A percentile compares a stretch with the other conserved stretches of the same genome.
These are phyloP conservation scores for Ferdinandea cuprea DNA, from an alignment of 2,888 invertebrate genomes.

Conservation along the genomic window DNA sequence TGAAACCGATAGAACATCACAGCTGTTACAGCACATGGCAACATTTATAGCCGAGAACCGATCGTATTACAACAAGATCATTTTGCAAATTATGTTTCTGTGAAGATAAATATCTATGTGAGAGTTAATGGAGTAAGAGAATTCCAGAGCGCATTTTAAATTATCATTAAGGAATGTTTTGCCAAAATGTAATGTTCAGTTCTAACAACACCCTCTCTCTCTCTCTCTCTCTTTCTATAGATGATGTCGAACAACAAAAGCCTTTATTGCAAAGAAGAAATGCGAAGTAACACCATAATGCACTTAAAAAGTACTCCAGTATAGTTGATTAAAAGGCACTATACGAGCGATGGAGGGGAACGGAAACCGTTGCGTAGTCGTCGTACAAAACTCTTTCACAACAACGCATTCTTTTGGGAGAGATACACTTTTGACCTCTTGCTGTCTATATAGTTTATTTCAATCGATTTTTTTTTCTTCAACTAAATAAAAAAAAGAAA, in stretches of 20 bases:
- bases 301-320: slow-evolving; percentile 59
- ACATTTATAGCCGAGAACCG: neutral
- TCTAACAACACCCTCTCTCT: neutral
- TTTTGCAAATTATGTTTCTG: slow-evolving; percentile 5
- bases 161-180: neutral
- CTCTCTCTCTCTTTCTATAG: too few species aligned
- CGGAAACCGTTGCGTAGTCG: neutral
- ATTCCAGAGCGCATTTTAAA: neutral
- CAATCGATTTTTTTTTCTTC: neutral
- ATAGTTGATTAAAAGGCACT: slow-evolving; percentile 32
- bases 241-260: slow-evolving; percentile 22
- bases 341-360: neutral
- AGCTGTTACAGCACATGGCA: slow-evolving; percentile 17
- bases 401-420: slow-evolving; percentile 47
- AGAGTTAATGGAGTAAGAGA: neutral
- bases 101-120: neutral
- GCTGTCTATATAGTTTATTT: slow-evolving; percentile 2
- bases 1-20: slow-evolving; percentile 11
- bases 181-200: slow-evolving; percentile 4
- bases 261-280: slow-evolving; percentile 30
- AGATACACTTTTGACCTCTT: slow-evolving; percentile 62
- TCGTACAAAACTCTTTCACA: slow-evolving; percentile 49
- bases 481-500: too few species aligned
- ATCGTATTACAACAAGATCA: slow-evolving; percentile 29
- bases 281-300: slow-evolving; percentile 56